A percentile compares a stretch with the other conserved stretches of the same genome.
These are phyloP conservation scores for Lasioglossum baleicum DNA, from an alignment of 1,140 invertebrate species.

Conservation along the genomic window DNA sequence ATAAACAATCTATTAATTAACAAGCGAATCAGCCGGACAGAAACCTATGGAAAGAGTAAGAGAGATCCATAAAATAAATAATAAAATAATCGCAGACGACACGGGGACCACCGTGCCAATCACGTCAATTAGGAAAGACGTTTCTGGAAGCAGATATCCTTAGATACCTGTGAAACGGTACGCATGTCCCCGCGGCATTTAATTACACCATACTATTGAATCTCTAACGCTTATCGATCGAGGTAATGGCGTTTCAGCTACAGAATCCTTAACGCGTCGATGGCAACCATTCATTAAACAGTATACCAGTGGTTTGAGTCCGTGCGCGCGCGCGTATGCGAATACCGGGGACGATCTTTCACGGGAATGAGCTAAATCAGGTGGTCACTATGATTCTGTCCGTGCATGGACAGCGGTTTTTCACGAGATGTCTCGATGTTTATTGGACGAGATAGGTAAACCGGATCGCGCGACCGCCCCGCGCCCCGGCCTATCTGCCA, in stretches of 20 bases:
- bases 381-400: not conserved
- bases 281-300: constrained; percentile 22
- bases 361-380: constrained; percentile 29
- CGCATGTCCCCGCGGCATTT: not conserved
- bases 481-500: constrained; percentile 66
- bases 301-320: not conserved
- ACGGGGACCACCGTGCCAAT: not conserved
- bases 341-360: constrained; percentile 11
- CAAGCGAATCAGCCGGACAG: no score
- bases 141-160: not conserved
- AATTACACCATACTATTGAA: not conserved
- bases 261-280: constrained; percentile 14
- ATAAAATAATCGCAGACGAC: no score
- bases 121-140: not conserved
- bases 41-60: no score
- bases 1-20: no score
- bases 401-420: constrained; percentile 50
- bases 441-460: constrained; percentile 78
- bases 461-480: constrained; percentile 69
- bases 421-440: constrained; percentile 68
- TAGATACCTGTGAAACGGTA: not conserved
- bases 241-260: not conserved
- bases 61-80: no score
- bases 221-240: constrained; percentile 8
- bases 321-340: not conserved